Conservation (phyloP, 2,113 vertebrate genomes). For the Centropus unirufus region DNA sequence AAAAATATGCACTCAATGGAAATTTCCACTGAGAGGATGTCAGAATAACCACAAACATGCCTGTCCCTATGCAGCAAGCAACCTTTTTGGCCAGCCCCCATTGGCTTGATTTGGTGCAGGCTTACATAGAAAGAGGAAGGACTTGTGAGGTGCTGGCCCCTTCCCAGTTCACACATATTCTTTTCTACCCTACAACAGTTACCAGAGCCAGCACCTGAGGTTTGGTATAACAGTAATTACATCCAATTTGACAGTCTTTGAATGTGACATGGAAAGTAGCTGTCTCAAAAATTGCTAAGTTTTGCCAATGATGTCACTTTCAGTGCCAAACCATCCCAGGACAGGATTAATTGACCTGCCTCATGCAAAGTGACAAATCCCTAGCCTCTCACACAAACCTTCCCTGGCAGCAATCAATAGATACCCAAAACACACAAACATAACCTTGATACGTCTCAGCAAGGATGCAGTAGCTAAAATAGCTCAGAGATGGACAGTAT, state of each 20-base stretch:
- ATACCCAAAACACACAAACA: conserved; percentile 78
- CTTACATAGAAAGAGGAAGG: neutral
- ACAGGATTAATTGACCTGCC: conserved; percentile 67
- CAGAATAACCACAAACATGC: neutral
- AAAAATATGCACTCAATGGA: accelerated
- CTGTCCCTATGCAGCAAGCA: neutral
- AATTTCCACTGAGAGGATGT: neutral
- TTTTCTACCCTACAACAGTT: no score
- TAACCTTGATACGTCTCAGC: conserved; percentile 82
- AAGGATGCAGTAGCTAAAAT: conserved; percentile 79
- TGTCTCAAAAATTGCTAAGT: conserved; percentile 10
- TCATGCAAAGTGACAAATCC: conserved; percentile 73
- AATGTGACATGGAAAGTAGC: neutral
- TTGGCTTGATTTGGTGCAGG: accelerated
- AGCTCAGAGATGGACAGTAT: conserved; percentile 26
- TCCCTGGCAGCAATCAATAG: conserved; percentile 81
- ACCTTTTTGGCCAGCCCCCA: neutral
- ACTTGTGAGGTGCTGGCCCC: neutral
- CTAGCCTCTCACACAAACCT: conserved; percentile 74
- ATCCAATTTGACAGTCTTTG: neutral
- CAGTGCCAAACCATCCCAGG: neutral
- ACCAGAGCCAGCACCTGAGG: neutral
- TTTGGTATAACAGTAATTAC: conserved; percentile 31
- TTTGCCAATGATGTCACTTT: neutral
- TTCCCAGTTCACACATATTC: neutral